phyloP scores from a whole-genome alignment of 2,888 invertebrate genomes.

The Hemaris fuciformis region DNA sequence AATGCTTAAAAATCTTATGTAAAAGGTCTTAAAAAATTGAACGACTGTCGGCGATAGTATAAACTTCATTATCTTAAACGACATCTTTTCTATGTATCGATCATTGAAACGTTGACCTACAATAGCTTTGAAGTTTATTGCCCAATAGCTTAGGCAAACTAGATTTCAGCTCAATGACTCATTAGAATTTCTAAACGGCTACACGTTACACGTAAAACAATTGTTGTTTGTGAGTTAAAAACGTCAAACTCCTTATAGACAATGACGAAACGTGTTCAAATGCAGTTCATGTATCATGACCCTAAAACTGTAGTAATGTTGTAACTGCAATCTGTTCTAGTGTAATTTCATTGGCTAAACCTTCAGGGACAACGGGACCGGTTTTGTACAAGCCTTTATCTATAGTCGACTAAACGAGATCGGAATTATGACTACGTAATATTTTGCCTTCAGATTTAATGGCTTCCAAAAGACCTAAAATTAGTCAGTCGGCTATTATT shows the following conservation, averaged over 20 bases:
- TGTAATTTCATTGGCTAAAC: slow-evolving; percentile 21
- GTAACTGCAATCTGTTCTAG: slow-evolving; percentile 14
- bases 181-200: neutral
- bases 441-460: slow-evolving; percentile 15
- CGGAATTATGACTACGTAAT: slow-evolving; percentile 12
- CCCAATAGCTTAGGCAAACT: slow-evolving; percentile 3
- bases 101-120: neutral
- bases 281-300: slow-evolving; percentile 11
- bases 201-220: neutral
- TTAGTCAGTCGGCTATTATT: neutral
- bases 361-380: slow-evolving; percentile 25
- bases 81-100: neutral
- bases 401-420: slow-evolving; percentile 13
- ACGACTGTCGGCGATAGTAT: neutral
- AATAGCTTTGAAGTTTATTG: neutral
- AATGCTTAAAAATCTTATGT: too few species aligned
- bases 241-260: neutral
- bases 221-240: neutral
- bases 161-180: slow-evolving; percentile 6
- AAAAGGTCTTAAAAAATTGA: too few species aligned
- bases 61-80: neutral
- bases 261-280: neutral
- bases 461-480: slow-evolving; percentile 4
- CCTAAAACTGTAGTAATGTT: slow-evolving; percentile 12
- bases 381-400: slow-evolving; percentile 11